Conservation (phyloP, 1,140 invertebrate genomes). For the Ips typographus region DNA sequence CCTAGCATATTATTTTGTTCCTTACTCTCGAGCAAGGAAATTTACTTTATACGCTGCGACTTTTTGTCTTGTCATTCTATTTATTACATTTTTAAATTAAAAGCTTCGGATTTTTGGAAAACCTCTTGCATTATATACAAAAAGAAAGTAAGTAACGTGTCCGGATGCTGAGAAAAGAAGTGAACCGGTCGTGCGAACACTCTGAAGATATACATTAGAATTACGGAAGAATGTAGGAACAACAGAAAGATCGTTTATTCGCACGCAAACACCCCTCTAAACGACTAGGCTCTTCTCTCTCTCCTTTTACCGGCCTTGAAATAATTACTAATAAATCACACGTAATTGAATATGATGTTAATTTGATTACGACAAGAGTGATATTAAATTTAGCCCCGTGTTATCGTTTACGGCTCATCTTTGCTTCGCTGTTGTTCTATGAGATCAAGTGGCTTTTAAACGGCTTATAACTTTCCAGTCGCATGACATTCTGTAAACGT, state of each 20-base stretch:
- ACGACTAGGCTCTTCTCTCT: conserved; percentile 5
- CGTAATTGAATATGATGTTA: conserved; percentile 6
- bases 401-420: too few relatives aligned
- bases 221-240: conserved; percentile 9
- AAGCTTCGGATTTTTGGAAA: too few relatives aligned
- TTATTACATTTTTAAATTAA: too few relatives aligned
- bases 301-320: conserved; percentile 7
- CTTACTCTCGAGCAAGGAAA: conserved; percentile 9
- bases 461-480: too few relatives aligned
- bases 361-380: background rate
- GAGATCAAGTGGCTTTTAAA: too few relatives aligned
- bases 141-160: background rate
- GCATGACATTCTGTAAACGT: too few relatives aligned
- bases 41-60: conserved; percentile 12
- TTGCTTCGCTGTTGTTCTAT: too few relatives aligned
- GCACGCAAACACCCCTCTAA: conserved; percentile 8
- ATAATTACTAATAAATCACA: conserved; percentile 14
- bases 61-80: background rate
- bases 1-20: conserved; percentile 21
- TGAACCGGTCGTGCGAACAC: conserved; percentile 6
- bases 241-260: conserved; percentile 14
- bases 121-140: too few relatives aligned
- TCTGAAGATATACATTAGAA: conserved; percentile 5
- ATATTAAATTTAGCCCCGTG: background rate
- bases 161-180: background rate